These are phyloP conservation scores for Notarius quadriscutis DNA, from an alignment of 2,113 vertebrate species.

Conservation along the genomic window DNA sequence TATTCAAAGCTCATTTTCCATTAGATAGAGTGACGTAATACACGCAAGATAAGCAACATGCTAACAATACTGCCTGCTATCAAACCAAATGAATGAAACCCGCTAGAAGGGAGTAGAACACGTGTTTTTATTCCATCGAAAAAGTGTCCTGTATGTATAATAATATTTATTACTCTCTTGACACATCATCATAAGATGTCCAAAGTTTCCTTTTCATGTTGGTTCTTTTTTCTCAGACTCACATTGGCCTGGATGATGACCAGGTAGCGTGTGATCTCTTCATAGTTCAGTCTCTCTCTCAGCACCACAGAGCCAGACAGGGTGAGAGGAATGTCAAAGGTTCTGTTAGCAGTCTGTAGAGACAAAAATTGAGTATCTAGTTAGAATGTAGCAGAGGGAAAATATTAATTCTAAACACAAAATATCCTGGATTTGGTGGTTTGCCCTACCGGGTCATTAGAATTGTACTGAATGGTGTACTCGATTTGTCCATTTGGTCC, in stretches of 20 bases:
- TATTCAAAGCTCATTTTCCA: no score
- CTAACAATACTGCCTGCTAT: no score
- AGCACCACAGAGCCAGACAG: conserved; percentile 91
- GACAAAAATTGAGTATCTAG: background rate
- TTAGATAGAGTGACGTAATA: no score
- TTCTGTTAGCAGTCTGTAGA: conserved; percentile 84
- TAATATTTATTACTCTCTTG: background rate
- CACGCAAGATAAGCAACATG: no score
- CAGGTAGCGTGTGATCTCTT: conserved; percentile 90
- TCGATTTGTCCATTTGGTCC: conserved; percentile 97
- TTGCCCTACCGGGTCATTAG: conserved; percentile 84
- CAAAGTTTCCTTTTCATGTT: background rate
- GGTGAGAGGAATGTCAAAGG: conserved; percentile 94
- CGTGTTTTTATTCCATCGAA: no score
- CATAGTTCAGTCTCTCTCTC: conserved; percentile 92
- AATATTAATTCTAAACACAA: background rate
- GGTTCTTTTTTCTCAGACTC: conserved; percentile 62
- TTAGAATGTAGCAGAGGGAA: background rate
- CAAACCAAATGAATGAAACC: no score
- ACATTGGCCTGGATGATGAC: conserved; percentile 95
- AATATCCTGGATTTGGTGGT: background rate
- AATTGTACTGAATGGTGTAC: conserved; percentile 92
- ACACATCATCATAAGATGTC: background rate
- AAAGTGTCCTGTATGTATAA: no score
- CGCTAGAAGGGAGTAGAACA: no score